Base-by-base conservation (phyloP, 2,888 invertebrate genomes). In the Xanthia togata region DNA sequence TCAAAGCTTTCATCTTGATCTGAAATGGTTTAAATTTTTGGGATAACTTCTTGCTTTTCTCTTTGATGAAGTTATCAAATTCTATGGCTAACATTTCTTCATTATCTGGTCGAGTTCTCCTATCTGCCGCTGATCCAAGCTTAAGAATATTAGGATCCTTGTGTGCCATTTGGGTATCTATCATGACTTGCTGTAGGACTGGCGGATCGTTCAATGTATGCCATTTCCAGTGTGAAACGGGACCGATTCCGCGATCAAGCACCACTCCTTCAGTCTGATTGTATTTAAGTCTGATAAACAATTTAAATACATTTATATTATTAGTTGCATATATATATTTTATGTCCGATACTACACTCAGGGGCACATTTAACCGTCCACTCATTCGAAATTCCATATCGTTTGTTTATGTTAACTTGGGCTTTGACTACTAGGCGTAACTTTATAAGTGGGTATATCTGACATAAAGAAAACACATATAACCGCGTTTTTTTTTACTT, bases 251-350 rank as follows among this genome's bases (percentile, higher is more conserved):
- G 65, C 93, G 92, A 79, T 96, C 96, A 14, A 96, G 89, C 2
- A 96, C 88, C 17, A 96, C 93, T n/a, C 96, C 96, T 91, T 96
- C 96, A 0, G 95, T 95, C 88, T 96, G 96, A 81, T 96, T 96
- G 82, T 96, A 96, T 90, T 96, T 96, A 8, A 96, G 87, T 73
- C 96, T 96, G 81, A 47, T 86, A 89, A 80, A 60, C 31, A 74
- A 78, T 70, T 35, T 23, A 26, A 57, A 44, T 23, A 53, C 17
- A n/a, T n/a, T 53, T 50, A 17, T n/a, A 53, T 68, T 68, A 68
- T 17, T 53, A 6, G 9, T 53, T n/a, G n/a, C 11, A 11, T 41
- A 41, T 11, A 41, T 41, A 41, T 11, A n/a, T n/a, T n/a, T n/a
- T n/a, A 41, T 41, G 41, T 41, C 41, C 11, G n/a, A n/a, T n/a